Conservation (phyloP, 1,140 invertebrate genomes). For the Halyomorpha halys region DNA sequence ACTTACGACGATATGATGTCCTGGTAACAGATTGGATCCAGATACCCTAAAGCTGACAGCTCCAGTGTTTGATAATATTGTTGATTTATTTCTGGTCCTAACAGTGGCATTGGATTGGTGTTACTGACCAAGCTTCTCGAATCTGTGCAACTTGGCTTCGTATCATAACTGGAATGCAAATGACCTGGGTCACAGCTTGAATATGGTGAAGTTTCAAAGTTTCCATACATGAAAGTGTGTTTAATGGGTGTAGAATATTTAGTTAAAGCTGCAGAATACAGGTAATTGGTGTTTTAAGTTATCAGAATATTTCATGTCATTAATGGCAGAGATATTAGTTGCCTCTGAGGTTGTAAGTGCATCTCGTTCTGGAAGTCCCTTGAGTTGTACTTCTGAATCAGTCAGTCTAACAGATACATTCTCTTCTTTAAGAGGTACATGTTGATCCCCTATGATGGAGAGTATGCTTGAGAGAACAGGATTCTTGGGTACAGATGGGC, state of each 20-base stretch:
- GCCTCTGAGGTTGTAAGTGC: too few relatives aligned
- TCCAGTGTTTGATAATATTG: conserved; percentile 43
- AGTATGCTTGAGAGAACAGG: too few relatives aligned
- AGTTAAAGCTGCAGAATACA: neutral
- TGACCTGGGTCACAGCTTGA: neutral
- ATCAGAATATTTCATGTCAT: neutral
- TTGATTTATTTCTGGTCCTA: conserved; percentile 48
- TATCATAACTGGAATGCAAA: neutral
- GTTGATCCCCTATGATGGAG: too few relatives aligned
- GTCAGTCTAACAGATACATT: too few relatives aligned
- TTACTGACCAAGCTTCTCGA: conserved; percentile 32
- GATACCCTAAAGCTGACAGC: too few relatives aligned
- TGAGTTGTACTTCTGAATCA: too few relatives aligned
- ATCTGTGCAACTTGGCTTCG: neutral
- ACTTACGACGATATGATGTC: too few relatives aligned
- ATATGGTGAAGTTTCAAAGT: conserved; percentile 1
- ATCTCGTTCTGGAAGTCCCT: too few relatives aligned
- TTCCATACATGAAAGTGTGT: neutral
- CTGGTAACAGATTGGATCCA: too few relatives aligned
- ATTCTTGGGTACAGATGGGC: too few relatives aligned
- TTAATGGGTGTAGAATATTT: conserved; percentile 15
- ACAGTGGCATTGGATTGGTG: conserved; percentile 44
- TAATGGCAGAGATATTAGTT: neutral
- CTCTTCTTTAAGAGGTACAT: too few relatives aligned
- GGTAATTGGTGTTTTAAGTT: neutral